Base-by-base conservation (phyloP, 2,888 invertebrate genomes). In the Agonum fuliginosum region DNA sequence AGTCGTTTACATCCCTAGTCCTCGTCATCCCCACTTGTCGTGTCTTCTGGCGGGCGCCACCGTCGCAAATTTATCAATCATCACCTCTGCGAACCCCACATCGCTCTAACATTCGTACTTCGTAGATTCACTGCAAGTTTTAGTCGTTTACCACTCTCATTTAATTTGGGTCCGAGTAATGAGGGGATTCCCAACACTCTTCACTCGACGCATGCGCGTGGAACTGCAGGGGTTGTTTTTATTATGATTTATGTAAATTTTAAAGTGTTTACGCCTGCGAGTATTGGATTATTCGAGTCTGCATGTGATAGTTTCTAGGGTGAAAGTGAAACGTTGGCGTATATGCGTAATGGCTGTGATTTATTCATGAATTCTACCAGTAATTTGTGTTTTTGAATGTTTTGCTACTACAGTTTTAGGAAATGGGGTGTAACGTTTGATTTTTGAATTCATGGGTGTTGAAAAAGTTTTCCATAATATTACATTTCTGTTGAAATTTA, bases 221-320 rank as follows among this genome's bases (percentile, higher is more conserved):
- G 14, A 17, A 65, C 58, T 22, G 5, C 54, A 19, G 46, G 62
- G 65, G 67, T 51, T 27, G 37, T 37, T 73, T 76, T 76, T 76
- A 76, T 76, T 76, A 69, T 67, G 75, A 76, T 76, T 76, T 76
- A 76, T 76, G 75, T 65, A 67, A 67, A 76, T 76, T 76, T 69
- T 76, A 69, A 76, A 67, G 75, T 76, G 75, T 67, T 76, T 76
- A 67, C 69, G 69, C 67, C 17, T 27, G 30, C 30, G 58, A 20
- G 58, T 46, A 62, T 62, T 62, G 34, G 58, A 62, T 62, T 62
- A 62, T 62, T 30, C 2, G 58, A 27, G 46, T 14, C 1, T 14
- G 58, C 30, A 3, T 62, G 54, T 54, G 54, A 54, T 54, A 62
- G 58, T 62, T 58, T 62, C 37, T 37, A 27, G 58, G 58, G 58